These are phyloP conservation scores for Platysternon megacephalum DNA, from an alignment of 2,113 vertebrate species.

Conservation along the genomic window DNA sequence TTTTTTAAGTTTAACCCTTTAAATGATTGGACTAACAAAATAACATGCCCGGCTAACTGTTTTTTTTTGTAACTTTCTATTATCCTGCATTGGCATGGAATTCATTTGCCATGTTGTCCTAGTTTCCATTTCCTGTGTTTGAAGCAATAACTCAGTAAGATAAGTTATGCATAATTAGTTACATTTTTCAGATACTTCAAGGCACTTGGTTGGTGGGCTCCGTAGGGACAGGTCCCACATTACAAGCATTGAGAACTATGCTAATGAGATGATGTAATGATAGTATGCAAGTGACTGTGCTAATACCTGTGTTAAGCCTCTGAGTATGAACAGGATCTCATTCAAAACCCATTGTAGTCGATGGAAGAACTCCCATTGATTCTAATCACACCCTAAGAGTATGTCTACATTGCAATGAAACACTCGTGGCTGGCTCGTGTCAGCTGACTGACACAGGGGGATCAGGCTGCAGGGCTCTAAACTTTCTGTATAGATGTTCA, in stretches of 20 bases:
- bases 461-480: neutral
- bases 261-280: neutral
- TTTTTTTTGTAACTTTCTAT: neutral
- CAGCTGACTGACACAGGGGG: neutral
- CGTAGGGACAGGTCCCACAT: neutral
- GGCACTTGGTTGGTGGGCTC: neutral
- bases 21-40: neutral
- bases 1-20: neutral
- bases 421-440: neutral
- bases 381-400: neutral
- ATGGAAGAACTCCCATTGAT: slow-evolving; percentile 38
- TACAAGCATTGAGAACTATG: neutral
- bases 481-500: neutral
- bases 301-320: neutral
- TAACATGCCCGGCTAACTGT: neutral
- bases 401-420: neutral
- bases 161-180: neutral
- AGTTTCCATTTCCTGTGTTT: neutral
- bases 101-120: neutral
- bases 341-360: neutral
- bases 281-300: neutral
- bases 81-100: neutral
- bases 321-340: rapidly evolving
- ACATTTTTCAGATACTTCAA: neutral
- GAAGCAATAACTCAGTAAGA: neutral